Conservation (phyloP, 2,113 vertebrate genomes). For the Vanacampus margaritifer region DNA sequence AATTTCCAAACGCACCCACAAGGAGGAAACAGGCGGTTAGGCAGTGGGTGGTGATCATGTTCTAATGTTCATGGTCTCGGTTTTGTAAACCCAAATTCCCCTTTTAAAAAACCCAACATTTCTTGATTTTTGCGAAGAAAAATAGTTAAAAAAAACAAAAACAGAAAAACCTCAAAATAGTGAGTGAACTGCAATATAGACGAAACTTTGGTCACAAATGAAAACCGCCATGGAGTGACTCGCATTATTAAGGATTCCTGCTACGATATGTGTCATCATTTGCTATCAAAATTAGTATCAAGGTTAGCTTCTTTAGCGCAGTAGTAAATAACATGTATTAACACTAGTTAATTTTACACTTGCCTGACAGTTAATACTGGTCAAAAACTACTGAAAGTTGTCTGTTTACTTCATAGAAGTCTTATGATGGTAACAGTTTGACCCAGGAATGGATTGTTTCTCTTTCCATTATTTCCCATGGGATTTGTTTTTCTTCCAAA, state of each 20-base stretch:
- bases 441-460: not conserved
- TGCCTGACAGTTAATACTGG: not conserved
- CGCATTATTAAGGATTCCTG: not conserved
- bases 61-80: too few species aligned
- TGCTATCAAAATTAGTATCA: not conserved
- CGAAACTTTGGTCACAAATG: too few species aligned
- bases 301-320: not conserved
- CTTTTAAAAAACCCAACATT: too few species aligned
- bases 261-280: not conserved
- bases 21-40: too few species aligned
- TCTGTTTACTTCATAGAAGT: not conserved
- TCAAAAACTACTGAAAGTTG: not conserved
- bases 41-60: too few species aligned
- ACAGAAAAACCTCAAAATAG: too few species aligned
- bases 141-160: too few species aligned
- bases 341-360: not conserved
- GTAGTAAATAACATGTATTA: not conserved
- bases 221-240: too few species aligned
- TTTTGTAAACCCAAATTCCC: too few species aligned
- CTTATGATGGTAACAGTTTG: not conserved
- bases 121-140: too few species aligned
- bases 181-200: too few species aligned
- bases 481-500: conserved; percentile 2
- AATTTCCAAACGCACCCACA: too few species aligned
- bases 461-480: not conserved